Conservation (phyloP, 2,113 vertebrate genomes). For the Rhinichthys klamathensis region DNA sequence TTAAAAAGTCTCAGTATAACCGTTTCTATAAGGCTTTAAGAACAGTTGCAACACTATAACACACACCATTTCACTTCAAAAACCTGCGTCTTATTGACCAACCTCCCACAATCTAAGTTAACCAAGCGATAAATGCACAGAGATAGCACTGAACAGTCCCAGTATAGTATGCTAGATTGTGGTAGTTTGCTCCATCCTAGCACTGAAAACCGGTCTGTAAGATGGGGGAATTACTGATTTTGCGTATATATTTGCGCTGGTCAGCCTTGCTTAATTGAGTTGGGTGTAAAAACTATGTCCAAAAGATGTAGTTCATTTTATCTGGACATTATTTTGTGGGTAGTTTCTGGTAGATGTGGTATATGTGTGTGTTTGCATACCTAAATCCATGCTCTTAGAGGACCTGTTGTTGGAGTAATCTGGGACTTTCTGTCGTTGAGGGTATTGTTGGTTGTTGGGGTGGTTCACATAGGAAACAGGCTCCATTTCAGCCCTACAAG, state of each 20-base stretch:
- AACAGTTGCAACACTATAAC: neutral
- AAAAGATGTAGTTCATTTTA: neutral
- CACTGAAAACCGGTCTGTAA: neutral
- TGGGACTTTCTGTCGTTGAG: constrained; percentile 51
- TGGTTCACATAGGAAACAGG: neutral
- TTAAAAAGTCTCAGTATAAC: neutral
- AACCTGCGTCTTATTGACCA: neutral
- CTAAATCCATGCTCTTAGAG: constrained; percentile 95
- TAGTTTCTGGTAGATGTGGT: constrained; percentile 17
- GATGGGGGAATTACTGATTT: neutral
- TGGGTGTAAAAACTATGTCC: neutral
- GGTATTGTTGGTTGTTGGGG: constrained; percentile 64
- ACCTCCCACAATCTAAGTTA: neutral
- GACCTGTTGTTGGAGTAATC: constrained; percentile 79
- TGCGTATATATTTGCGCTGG: neutral
- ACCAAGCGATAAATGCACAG: neutral
- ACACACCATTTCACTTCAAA: neutral
- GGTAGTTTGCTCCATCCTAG: too few relatives aligned
- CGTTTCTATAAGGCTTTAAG: neutral
- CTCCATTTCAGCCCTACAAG: constrained; percentile 29
- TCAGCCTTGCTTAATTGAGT: too few relatives aligned
- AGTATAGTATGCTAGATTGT: neutral
- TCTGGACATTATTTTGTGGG: neutral
- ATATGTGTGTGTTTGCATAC: constrained; percentile 72
- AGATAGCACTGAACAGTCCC: neutral